A percentile compares a stretch with the other conserved stretches of the same genome.
Evolutionary conservation across 2,888 invertebrate species (phyloP).

Genomic region (Eupithecia inturbata): DNA sequence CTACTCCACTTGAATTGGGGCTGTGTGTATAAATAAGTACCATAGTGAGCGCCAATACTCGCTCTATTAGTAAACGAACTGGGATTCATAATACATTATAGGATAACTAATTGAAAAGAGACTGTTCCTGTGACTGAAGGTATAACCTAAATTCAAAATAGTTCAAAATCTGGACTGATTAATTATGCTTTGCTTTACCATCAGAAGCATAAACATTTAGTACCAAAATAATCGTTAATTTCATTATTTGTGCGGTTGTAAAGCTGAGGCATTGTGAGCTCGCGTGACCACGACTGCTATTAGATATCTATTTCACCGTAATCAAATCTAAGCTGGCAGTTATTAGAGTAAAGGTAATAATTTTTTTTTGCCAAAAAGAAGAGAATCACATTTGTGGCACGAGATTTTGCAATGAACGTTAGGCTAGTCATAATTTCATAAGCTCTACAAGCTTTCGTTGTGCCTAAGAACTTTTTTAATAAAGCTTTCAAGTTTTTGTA

Average conservation of each 20-base stretch:
- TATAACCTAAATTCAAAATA: no score
- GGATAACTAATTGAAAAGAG: not conserved
- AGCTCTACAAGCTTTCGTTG: not conserved
- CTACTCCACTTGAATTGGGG: no score
- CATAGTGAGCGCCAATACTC: no score
- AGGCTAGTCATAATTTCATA: not conserved
- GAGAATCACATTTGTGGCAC: conserved; percentile 1
- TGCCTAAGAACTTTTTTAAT: not conserved
- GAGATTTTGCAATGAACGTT: not conserved
- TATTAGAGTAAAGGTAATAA: conserved; percentile 7
- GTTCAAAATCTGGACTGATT: not conserved
- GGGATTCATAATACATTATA: not conserved
- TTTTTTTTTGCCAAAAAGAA: conserved; percentile 7
- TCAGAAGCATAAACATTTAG: conserved; percentile 32
- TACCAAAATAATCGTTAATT: conserved; percentile 66
- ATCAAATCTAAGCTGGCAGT: conserved; percentile 28
- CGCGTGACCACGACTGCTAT: conserved; percentile 60
- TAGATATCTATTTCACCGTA: conserved; percentile 34
- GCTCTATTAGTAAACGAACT: no score
- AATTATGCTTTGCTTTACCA: not conserved
- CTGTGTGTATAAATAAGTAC: no score
- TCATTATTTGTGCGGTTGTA: conserved; percentile 72
- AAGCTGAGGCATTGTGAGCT: conserved; percentile 60
- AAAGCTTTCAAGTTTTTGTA: not conserved
- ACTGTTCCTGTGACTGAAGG: not conserved